phyloP scores from a whole-genome alignment of 2,888 invertebrate species.

The Ligdia adustata region DNA sequence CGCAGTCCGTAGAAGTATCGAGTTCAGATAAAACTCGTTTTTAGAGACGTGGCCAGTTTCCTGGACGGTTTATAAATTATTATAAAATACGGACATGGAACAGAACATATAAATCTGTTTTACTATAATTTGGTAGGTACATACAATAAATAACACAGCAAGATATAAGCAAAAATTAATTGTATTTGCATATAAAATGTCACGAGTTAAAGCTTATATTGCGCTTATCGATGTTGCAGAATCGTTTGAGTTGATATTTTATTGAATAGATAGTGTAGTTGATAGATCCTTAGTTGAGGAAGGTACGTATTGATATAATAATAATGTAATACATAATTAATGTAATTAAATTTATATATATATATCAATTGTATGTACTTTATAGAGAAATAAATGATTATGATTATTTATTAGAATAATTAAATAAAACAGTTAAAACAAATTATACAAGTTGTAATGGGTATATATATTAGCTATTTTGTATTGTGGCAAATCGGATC shows the following conservation, averaged over 20 bases:
- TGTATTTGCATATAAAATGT: conserved; percentile 31
- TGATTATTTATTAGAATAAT: conserved; percentile 2
- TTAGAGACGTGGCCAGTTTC: conserved; percentile 53
- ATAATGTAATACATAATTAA: no score
- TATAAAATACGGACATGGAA: conserved; percentile 11
- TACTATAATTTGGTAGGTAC: conserved; percentile 9
- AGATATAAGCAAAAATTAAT: conserved; percentile 26
- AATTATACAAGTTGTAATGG: not conserved
- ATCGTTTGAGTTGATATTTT: conserved; percentile 11
- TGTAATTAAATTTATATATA: no score
- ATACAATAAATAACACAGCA: conserved; percentile 23
- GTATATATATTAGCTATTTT: no score
- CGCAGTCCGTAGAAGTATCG: conserved; percentile 52
- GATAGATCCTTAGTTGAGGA: conserved; percentile 10
- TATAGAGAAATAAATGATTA: no score
- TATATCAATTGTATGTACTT: no score
- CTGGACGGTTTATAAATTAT: conserved; percentile 37
- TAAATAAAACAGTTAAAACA: not conserved
- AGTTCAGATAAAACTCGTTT: conserved; percentile 55
- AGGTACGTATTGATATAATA: not conserved
- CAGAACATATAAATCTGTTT: conserved; percentile 21
- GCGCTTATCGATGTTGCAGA: conserved; percentile 13
- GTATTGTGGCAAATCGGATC: no score
- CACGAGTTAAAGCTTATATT: conserved; percentile 17
- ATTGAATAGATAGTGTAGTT: conserved; percentile 6